A percentile compares a stretch with the other conserved stretches of the same genome.
Conservation (phyloP, 2,797 vertebrate species). For the Streptopelia turtur region DNA sequence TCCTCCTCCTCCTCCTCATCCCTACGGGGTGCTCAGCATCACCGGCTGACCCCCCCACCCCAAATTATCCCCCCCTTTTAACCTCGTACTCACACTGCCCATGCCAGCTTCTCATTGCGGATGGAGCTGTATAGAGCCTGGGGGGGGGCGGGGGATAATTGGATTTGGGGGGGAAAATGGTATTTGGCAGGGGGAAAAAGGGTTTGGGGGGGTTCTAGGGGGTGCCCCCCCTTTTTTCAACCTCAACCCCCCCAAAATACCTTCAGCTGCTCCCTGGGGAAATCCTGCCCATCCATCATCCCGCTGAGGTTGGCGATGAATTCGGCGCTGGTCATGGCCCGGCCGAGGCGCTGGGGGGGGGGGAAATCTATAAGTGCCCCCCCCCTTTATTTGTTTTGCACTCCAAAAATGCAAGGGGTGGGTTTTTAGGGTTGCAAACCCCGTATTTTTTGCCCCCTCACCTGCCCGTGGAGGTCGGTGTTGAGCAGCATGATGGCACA, state of each 20-base stretch:
- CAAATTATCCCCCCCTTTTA: background rate
- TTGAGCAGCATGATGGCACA: slow-evolving; percentile 96
- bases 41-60: background rate
- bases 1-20: slow-evolving; percentile 80
- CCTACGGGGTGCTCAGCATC: slow-evolving; percentile 61
- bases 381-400: too few relatives aligned
- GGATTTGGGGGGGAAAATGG: too few relatives aligned
- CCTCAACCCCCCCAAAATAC: slow-evolving; percentile 60
- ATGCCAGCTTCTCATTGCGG: slow-evolving; percentile 86
- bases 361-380: background rate
- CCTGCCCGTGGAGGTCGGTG: slow-evolving; percentile 88
- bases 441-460: background rate
- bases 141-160: too few relatives aligned
- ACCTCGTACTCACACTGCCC: slow-evolving; percentile 85
- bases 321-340: slow-evolving; percentile 86
- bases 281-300: slow-evolving; percentile 86
- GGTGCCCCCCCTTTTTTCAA: too few relatives aligned
- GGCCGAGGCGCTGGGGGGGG: slow-evolving; percentile 86
- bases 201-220: too few relatives aligned
- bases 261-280: slow-evolving; percentile 88
- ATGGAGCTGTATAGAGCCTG: slow-evolving; percentile 89
- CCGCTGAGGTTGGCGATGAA: slow-evolving; percentile 89
- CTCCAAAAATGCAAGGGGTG: background rate
- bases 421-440: too few relatives aligned
- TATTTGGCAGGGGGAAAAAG: too few relatives aligned